Conservation (phyloP, 2,888 invertebrate genomes). For the Lochmaea capreae region DNA sequence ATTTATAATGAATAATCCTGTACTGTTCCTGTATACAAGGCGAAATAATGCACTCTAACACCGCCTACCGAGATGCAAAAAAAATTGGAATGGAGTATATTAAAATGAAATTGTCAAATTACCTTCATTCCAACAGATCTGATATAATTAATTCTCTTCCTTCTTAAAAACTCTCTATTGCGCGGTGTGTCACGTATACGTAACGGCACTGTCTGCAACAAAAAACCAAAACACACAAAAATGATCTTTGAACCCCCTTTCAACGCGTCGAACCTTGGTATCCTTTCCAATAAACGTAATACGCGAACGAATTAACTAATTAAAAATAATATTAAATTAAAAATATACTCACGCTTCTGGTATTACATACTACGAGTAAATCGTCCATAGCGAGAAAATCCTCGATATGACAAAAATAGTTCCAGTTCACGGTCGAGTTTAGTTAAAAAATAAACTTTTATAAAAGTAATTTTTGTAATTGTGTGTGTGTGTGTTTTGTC, state of each 20-base stretch:
- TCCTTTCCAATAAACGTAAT: conserved; percentile 13
- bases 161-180: conserved; percentile 10
- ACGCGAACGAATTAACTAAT: conserved; percentile 1
- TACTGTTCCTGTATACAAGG: no score
- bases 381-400: conserved; percentile 16
- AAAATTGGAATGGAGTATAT: no score
- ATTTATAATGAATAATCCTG: no score
- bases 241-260: conserved; percentile 19
- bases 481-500: background rate
- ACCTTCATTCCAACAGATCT: conserved; percentile 1
- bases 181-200: conserved; percentile 1
- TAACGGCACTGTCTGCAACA: conserved; percentile 16
- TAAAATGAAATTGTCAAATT: background rate
- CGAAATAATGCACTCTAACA: no score
- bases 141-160: conserved; percentile 8
- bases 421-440: background rate
- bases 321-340: conserved; percentile 14
- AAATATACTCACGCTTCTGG: conserved; percentile 34
- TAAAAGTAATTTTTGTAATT: background rate
- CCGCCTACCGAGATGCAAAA: no score
- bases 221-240: conserved; percentile 15
- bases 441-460: background rate
- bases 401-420: conserved; percentile 17
- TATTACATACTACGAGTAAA: conserved; percentile 30
- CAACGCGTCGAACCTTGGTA: conserved; percentile 11